Evolutionary conservation across 2,113 vertebrate species (phyloP), one percentile per base, ranked within the genome.

Genomic region (Beaufortia kweichowensis): DNA sequence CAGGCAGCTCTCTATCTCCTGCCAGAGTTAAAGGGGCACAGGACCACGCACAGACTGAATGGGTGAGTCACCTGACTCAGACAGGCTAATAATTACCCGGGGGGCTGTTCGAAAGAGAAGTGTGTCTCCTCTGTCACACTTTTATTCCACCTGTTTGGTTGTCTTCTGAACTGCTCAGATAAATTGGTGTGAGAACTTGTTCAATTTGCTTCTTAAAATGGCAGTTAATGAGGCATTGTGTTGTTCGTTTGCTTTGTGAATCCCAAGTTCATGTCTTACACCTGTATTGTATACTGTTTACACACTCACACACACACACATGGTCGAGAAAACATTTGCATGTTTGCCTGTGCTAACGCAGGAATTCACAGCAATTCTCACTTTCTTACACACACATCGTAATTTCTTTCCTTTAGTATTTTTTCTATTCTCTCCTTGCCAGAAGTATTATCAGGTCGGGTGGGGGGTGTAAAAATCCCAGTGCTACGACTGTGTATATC

Each of bases 321-420:
- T 31, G 23, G 61, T 33, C 19, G 23, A 8, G 48, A 43, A 48
- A 43, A 53, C 29, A 75, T 59, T 21, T 24, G 75, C 26, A 21
- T 29, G 57, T 23, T 12, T 56, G 35, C 46, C 31, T 61, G n/a
- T 57, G 57, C 68, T 57, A 35, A 56, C 60, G 24, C 48, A 53
- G 19, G 48, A 9, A 14, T 14, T 15, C 35, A 24, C 48, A 24
- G 17, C 81, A 87, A 91, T 83, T 78, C 85, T 82, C 85, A 88
- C 85, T 0, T 88, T 29, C 70, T 76, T 62, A 70, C 41, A 65
- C 77, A 33, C 12, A 17, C 53, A 71, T 41, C 70, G n/a, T 82
- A 86, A 89, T 87, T 87, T 85, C 84, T 84, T 88, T 87, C 75
- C 77, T 76, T 75, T 81, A 84, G 87, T 87, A 60, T 85, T 86